A percentile compares a stretch with the other conserved stretches of the same genome.
These are phyloP conservation scores for Sesamia inferens DNA, from an alignment of 2,888 invertebrate genomes.

Conservation along the genomic window DNA sequence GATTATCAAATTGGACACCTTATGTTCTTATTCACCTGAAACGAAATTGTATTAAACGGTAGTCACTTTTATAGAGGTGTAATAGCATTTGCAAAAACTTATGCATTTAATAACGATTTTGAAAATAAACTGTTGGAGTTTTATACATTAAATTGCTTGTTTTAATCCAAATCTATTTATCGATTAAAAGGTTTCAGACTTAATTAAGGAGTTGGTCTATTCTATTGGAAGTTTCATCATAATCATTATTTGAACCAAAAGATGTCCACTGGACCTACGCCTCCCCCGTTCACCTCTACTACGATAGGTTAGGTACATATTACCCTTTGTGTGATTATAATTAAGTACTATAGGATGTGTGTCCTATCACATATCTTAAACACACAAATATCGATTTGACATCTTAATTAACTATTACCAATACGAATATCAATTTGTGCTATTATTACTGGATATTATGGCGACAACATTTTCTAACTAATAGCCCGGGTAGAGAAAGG, in stretches of 20 bases:
- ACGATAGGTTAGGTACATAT: no score
- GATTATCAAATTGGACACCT: conserved; percentile 2
- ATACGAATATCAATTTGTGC: not conserved
- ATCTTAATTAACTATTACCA: conserved; percentile 11
- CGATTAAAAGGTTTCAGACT: not conserved
- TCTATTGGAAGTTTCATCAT: not conserved
- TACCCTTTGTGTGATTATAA: no score
- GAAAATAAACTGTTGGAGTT: not conserved
- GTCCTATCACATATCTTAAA: no score
- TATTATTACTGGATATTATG: not conserved
- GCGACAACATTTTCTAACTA: not conserved
- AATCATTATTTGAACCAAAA: no score
- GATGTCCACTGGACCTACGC: no score
- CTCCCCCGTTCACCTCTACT: no score
- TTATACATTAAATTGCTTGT: not conserved
- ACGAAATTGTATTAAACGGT: not conserved
- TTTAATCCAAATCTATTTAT: not conserved
- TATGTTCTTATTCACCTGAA: not conserved
- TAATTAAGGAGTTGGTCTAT: not conserved
- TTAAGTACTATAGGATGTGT: no score
- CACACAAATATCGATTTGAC: no score
- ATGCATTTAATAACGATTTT: not conserved
- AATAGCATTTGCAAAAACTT: not conserved
- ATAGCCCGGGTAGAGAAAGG: not conserved
- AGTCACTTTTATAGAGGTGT: not conserved